Evolutionary conservation across 2,797 vertebrate species (phyloP), one percentile per base, ranked within the genome.

Genomic region (Echeneis naucrates): DNA sequence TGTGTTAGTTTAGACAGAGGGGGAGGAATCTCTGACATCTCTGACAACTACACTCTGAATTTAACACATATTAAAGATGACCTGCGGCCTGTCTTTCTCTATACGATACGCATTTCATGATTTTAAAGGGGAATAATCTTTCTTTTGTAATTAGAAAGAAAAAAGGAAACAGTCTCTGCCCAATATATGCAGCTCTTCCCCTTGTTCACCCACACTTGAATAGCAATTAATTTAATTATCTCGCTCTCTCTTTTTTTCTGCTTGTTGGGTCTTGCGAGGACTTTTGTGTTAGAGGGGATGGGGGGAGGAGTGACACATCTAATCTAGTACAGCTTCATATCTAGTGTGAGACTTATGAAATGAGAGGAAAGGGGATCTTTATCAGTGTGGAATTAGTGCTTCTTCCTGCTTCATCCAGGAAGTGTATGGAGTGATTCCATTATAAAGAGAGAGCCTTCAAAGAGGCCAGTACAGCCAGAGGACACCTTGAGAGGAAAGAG

Each of bases 401-500:
- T 77, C 85, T 80, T 74, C 27, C 58, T 77, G 83, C 94, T 95
- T 94, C 92, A 93, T 96, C 95, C 96, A 95, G 96, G 96, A 96
- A 95, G 96, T 95, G 96, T 95, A 94, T 94, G 93, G 95, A 95
- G 95, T 92, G 95, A 96, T 95, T 97, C 96, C 94, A 97, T 98
- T 97, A 97, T 95, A 89, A 79, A 60, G 83, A 56, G 68, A 84
- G 95, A 95, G 94, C 92, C 95, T 96, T 97, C 95, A 96, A 96
- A 97, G 96, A 94, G 88, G 83, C 88, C 71, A 93, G 93, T 93
- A 87, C 95, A 94, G 96, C 93, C 94, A 95, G 95, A 98, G 97
- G 93, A 98, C 97, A 99, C 97, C 97, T 98, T 98, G 97, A 95
- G 95, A 96, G 95, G 95, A 95, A 95, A 96, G 94, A 96, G 24